Conservation (phyloP, 2,113 vertebrate species). For the Todiramphus saurophagus region DNA sequence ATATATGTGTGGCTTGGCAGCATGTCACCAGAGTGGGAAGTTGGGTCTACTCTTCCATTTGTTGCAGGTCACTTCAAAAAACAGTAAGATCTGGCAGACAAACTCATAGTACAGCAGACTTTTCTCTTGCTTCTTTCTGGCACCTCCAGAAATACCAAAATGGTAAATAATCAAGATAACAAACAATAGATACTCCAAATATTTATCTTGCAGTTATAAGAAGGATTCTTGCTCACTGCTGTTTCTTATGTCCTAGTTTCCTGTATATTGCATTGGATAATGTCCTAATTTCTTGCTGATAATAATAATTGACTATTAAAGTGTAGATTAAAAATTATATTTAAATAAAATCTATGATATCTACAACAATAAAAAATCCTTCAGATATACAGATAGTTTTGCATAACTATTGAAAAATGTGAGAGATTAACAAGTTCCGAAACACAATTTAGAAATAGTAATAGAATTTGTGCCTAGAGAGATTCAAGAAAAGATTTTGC, state of each 20-base stretch:
- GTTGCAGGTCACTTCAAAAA: neutral
- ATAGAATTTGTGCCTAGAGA: neutral
- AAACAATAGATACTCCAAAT: neutral
- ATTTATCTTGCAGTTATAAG: neutral
- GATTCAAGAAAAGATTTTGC: neutral
- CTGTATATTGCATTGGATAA: neutral
- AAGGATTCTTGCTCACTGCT: neutral
- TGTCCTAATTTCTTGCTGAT: neutral
- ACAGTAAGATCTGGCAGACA: neutral
- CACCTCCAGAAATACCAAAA: neutral
- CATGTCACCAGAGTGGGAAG: neutral
- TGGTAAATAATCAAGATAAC: slow-evolving; percentile 5
- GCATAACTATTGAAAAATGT: neutral
- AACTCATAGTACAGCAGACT: neutral
- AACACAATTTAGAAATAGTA: neutral
- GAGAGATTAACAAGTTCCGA: neutral
- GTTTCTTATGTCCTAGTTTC: neutral
- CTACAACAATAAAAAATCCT: neutral
- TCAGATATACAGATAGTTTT: neutral
- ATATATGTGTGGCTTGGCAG: neutral
- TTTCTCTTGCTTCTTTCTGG: neutral
- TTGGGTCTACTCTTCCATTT: neutral
- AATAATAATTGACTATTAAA: neutral
- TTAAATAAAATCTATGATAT: neutral
- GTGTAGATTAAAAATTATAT: neutral